phyloP scores from a whole-genome alignment of 2,888 invertebrate genomes.

The Kryphioiulus occultus region DNA sequence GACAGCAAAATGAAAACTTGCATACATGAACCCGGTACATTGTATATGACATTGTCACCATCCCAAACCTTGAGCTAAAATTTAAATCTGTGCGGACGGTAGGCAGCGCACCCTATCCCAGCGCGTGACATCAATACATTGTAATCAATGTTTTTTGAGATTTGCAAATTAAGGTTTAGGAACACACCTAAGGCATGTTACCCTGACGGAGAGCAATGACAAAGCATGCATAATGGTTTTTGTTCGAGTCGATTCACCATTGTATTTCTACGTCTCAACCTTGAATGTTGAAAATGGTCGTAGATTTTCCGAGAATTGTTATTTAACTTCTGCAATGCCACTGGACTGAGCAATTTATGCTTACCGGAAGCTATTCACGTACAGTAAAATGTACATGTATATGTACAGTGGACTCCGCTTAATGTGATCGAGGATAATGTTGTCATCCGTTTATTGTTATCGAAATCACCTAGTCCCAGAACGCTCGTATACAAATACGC shows the following conservation, averaged over 20 bases:
- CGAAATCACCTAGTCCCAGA: too few relatives aligned
- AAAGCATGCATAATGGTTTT: not conserved
- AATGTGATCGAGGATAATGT: too few relatives aligned
- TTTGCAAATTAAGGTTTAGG: not conserved
- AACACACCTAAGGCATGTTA: not conserved
- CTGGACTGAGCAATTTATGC: not conserved
- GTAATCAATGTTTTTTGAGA: not conserved
- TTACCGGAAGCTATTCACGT: not conserved
- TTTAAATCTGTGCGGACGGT: not conserved
- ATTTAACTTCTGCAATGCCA: not conserved
- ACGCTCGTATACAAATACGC: too few relatives aligned
- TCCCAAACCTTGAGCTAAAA: slow-evolving; percentile 14
- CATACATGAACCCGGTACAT: not conserved
- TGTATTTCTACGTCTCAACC: not conserved
- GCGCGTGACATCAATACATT: slow-evolving; percentile 6
- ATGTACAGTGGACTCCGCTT: too few relatives aligned
- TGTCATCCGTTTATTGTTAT: too few relatives aligned
- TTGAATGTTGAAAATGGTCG: not conserved
- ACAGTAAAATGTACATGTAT: too few relatives aligned
- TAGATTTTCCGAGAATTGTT: not conserved
- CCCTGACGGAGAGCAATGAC: not conserved
- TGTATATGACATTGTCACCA: not conserved
- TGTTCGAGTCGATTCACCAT: not conserved
- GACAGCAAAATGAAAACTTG: not conserved
- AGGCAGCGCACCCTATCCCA: not conserved